These are phyloP conservation scores for Dendronephthya gigantea DNA, from an alignment of 64 coral and sea anemone species.

Conservation along the genomic window DNA sequence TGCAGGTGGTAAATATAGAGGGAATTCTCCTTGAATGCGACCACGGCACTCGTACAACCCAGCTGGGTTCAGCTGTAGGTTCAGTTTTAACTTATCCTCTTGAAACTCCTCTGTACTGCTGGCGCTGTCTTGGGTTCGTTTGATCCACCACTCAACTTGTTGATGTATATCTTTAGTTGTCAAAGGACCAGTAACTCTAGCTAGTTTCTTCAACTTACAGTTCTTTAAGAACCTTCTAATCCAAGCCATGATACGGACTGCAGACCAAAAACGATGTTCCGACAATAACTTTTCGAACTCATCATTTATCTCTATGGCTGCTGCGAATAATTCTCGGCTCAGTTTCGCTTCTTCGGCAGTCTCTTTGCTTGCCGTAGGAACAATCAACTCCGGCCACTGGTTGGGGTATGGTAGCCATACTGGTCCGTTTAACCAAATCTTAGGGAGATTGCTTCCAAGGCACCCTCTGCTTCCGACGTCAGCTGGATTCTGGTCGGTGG, in stretches of 20 bases:
- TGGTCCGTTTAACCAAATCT: constrained; percentile 21
- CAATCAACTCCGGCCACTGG: not conserved
- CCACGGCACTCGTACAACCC: not conserved
- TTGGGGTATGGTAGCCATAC: constrained; percentile 20
- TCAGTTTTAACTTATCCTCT: not conserved
- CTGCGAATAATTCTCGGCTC: not conserved
- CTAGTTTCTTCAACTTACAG: not conserved
- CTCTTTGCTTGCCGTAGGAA: not conserved
- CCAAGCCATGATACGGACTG: not conserved
- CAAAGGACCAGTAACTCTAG: not conserved
- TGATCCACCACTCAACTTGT: not conserved
- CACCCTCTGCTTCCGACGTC: constrained; percentile 34
- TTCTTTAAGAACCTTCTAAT: not conserved
- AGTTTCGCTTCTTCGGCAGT: not conserved
- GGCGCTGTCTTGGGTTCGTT: not conserved
- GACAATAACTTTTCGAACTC: not conserved
- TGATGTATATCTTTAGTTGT: not conserved
- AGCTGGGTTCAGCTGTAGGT: not conserved
- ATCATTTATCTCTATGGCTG: not conserved
- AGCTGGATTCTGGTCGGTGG: constrained; percentile 23
- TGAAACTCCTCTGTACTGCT: not conserved
- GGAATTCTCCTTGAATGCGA: not conserved
- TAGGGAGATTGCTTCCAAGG: not conserved
- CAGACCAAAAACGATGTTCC: not conserved
- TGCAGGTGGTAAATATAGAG: not conserved